Evolutionary conservation across 2,113 vertebrate genomes (phyloP).

Genomic region (Laticauda colubrina): DNA sequence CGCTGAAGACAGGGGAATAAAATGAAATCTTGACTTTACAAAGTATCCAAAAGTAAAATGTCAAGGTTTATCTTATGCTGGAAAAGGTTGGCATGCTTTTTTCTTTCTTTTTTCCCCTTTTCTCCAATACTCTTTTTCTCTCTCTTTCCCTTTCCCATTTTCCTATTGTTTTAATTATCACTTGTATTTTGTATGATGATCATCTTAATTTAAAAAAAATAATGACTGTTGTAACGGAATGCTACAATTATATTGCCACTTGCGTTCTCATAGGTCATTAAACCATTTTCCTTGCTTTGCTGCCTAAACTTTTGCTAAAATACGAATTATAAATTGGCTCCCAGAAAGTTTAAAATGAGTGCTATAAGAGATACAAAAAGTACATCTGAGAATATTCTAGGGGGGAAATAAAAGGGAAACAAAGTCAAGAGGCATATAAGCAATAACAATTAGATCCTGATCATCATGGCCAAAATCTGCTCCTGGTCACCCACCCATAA

Average conservation of each 20-base stretch:
- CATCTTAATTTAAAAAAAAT: too few species aligned
- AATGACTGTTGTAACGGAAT: too few species aligned
- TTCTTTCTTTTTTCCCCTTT: too few species aligned
- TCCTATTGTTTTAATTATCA: too few species aligned
- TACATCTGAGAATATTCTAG: not conserved
- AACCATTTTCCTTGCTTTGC: fast-evolving
- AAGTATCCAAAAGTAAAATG: too few species aligned
- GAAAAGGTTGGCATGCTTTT: too few species aligned
- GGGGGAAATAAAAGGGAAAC: not conserved
- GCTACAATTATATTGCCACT: not conserved
- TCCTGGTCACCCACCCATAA: not conserved
- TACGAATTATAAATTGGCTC: not conserved
- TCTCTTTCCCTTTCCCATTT: too few species aligned
- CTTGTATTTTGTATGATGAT: too few species aligned
- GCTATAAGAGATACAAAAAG: not conserved
- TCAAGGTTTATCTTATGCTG: too few species aligned
- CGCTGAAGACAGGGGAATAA: too few species aligned
- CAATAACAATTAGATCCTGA: not conserved
- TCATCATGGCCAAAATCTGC: not conserved
- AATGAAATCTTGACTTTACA: too few species aligned
- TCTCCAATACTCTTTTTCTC: too few species aligned
- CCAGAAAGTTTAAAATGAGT: constrained; percentile 1
- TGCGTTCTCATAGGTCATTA: not conserved
- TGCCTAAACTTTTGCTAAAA: not conserved
- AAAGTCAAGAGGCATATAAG: not conserved